Evolutionary conservation across 2,888 invertebrate species (phyloP), one percentile per base, ranked within the genome.

Genomic region (Rotaria macrura): DNA sequence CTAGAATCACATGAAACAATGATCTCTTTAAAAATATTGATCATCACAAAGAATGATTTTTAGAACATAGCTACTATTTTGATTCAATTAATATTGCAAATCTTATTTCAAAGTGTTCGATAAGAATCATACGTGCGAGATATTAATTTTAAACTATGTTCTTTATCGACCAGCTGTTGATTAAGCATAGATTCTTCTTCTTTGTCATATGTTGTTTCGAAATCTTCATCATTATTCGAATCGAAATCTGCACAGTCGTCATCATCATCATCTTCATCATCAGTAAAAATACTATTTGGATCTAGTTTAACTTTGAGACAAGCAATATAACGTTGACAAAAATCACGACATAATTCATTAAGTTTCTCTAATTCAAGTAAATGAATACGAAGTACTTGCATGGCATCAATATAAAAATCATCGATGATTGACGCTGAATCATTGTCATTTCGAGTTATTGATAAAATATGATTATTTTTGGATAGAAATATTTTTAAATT

Each of bases 281-380:
- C 87, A 25, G 87, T 86, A 40, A 91, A 88, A 29, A 91, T 87
- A 72, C 90, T 89, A 84, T 90, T 90, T n/a, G 79, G 17, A 43
- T 91, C 90, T 23, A 91, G 88, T 87, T 91, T 91, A 94, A 87
- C 95, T 90, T 95, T 95, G 88, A 96, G 92, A 90, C 95, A 95
- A 84, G 95, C 94, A 72, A 92, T 96, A 92, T 96, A 96, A 85
- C 96, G 93, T 88, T 94, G 95, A 92, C 96, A 96, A 92, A 96
- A 96, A 92, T 96, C 96, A 89, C 95, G 94, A 92, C 96, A 96
- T 89, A 96, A 90, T 91, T 96, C 96, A 91, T 96, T 95, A 29
- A 96, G 96, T 91, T 96, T 96, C 91, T 96, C 95, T 90, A 96
- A 91, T 91, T 96, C 96, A 88, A 96, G 91, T 84, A 96, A 93